Conservation (phyloP, 1,140 invertebrate species). For the Druon quercuslanigerum region DNA sequence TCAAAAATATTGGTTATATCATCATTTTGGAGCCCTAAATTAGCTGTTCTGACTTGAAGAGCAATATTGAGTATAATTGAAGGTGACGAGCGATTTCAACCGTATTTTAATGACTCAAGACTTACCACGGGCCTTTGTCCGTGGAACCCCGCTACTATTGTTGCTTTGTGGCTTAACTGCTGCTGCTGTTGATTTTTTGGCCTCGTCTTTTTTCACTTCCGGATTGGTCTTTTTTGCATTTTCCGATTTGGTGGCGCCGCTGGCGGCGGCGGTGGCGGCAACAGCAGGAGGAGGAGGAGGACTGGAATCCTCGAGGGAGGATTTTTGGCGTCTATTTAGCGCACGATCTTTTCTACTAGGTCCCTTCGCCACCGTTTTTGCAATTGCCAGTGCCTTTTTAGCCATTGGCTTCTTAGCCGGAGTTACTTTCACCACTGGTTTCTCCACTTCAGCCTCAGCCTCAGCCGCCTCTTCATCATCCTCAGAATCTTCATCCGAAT, state of each 20-base stretch:
- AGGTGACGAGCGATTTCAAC: slow-evolving; percentile 20
- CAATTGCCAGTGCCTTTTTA: slow-evolving; percentile 65
- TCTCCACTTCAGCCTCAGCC: slow-evolving; percentile 54
- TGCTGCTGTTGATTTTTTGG: slow-evolving; percentile 47
- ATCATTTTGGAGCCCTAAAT: neutral
- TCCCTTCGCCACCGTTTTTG: slow-evolving; percentile 67
- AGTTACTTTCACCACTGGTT: slow-evolving; percentile 55
- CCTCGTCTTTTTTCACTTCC: slow-evolving; percentile 47
- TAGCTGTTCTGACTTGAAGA: neutral
- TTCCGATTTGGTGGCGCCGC: slow-evolving; percentile 33
- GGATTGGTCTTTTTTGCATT: slow-evolving; percentile 36
- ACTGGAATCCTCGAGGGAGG: slow-evolving; percentile 44
- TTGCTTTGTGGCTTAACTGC: slow-evolving; percentile 51
- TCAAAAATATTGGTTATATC: neutral
- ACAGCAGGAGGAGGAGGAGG: slow-evolving; percentile 29
- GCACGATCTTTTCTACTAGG: slow-evolving; percentile 69
- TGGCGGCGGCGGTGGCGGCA: too few species aligned
- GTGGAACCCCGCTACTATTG: slow-evolving; percentile 50
- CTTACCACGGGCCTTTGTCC: slow-evolving; percentile 59
- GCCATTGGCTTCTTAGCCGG: slow-evolving; percentile 63
- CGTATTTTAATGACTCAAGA: slow-evolving; percentile 32
- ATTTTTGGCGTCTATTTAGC: slow-evolving; percentile 61
- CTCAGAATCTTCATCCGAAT: slow-evolving; percentile 52
- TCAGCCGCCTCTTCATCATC: slow-evolving; percentile 51
- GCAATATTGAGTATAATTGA: neutral